Evolutionary conservation across 1,140 invertebrate species (phyloP), one percentile per base, ranked within the genome.

Genomic region (Luehdorfia chinensis): DNA sequence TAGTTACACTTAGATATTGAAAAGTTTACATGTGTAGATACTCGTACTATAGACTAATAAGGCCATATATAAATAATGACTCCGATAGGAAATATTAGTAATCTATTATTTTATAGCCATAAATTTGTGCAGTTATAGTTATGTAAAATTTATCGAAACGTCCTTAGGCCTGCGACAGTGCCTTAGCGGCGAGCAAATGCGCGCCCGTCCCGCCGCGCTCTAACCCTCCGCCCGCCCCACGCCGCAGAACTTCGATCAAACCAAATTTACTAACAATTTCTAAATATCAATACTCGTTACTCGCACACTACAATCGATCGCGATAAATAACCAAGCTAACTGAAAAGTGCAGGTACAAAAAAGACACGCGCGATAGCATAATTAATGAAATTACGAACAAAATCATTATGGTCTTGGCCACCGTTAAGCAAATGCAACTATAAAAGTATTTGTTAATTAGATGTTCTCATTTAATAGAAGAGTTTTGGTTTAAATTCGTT

Each of bases 111-210:
- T n/a, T n/a, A n/a, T n/a, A n/a, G n/a, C n/a, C n/a, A n/a, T n/a
- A n/a, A n/a, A n/a, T n/a, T n/a, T n/a, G n/a, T n/a, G n/a, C n/a
- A n/a, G n/a, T n/a, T n/a, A n/a, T n/a, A n/a, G n/a, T n/a, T n/a
- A n/a, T n/a, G n/a, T n/a, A n/a, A n/a, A n/a, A 21, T 21, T 6
- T 27, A 30, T 43, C 39, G 39, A 43, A 43, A 28, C 15, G 15
- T 43, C 39, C 25, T 25, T 27, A 43, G 16, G 25, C 59, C 59
- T 68, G 68, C 66, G 60, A 70, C 70, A 78, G 76, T 84, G 79
- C 79, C 75, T 78, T 78, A 78, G 69, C 71, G 65, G 64, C 52
- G 58, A 61, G 55, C 64, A 60, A 53, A 55, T 56, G 59, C 64
- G 45, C 52, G 33, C 58, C 48, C 63, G 59, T 63, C 58, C 56